Evolutionary conservation across 2,888 invertebrate species (phyloP), one percentile per base, ranked within the genome.

Genomic region (Calephelis perditalis): DNA sequence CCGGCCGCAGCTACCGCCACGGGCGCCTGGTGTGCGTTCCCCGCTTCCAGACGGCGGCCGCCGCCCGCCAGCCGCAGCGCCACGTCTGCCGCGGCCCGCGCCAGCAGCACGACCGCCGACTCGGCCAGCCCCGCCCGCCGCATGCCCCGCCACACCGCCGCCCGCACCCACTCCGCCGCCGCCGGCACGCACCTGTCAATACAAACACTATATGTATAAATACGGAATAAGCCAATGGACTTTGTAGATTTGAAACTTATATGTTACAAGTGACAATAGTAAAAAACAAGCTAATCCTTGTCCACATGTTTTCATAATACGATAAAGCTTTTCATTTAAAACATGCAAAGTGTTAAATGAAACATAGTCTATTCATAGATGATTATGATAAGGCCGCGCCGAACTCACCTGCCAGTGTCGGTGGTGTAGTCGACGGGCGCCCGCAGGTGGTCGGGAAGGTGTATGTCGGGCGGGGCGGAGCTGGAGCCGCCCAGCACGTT

Each of bases 11-110:
- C 93, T 61, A 95, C 95, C 57, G 96, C 96, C 56, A 93, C 93
- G 60, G 97, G 97, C 92, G 94, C 93, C 86, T 98, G 98, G 86
- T 98, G 98, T 65, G 94, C 94, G 84, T 98, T 98, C 73, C 95
- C 94, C 26, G 97, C 95, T 77, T 95, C 96, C 62, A 97, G 90
- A 60, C 97, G 91, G 72, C 96, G 94, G 46, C 94, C 95, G 59
- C 98, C 97, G 49, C 98, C 98, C 62, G 96, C 86, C 59, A 98
- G 89, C 70, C 84, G 81, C 76, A 84, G 92, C 65, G 95, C 95
- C 87, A 97, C 94, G 86, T 98, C 98, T 61, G 95, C 93, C 40
- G 95, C 94, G 54, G 96, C 96, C 66, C 97, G 92, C 54, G 97
- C 97, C 76, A 97, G 91, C 75, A 97, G 92, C 82, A 96, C 95